phyloP scores from a whole-genome alignment of 1,140 invertebrate species.

The Drosophila lacteicornis region DNA sequence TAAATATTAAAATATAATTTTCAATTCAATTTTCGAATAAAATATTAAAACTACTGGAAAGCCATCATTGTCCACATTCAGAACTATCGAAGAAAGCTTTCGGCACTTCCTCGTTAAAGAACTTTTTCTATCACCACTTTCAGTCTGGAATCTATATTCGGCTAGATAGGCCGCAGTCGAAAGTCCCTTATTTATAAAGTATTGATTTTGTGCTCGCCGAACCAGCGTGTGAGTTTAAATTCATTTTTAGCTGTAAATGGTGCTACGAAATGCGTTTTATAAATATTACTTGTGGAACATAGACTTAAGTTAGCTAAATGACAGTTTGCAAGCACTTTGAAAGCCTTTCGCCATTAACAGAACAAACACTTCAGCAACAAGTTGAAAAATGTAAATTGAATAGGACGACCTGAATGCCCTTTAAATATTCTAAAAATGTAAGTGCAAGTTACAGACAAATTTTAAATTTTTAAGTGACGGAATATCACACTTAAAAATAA shows the following conservation, averaged over 20 bases:
- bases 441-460: background rate
- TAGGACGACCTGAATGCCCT: background rate
- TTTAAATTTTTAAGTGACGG: background rate
- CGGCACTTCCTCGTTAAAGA: slow-evolving; percentile 1
- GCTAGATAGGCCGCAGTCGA: background rate
- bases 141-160: slow-evolving; percentile 30
- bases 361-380: slow-evolving; percentile 18
- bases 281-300: slow-evolving; percentile 1
- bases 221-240: slow-evolving; percentile 21
- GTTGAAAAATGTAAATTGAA: background rate
- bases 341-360: background rate
- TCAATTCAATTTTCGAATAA: no score
- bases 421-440: background rate
- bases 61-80: background rate
- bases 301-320: background rate
- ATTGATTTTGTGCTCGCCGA: slow-evolving; percentile 23
- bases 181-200: background rate
- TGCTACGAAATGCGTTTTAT: background rate
- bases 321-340: no score
- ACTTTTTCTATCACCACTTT: slow-evolving; percentile 13
- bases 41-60: background rate
- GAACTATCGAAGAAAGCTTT: slow-evolving; percentile 28
- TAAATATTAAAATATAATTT: no score
- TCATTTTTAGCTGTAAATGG: background rate
- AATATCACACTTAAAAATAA: slow-evolving; percentile 3